Base-by-base conservation (phyloP, 2,888 invertebrate genomes). In the Stenodera caucasica region DNA sequence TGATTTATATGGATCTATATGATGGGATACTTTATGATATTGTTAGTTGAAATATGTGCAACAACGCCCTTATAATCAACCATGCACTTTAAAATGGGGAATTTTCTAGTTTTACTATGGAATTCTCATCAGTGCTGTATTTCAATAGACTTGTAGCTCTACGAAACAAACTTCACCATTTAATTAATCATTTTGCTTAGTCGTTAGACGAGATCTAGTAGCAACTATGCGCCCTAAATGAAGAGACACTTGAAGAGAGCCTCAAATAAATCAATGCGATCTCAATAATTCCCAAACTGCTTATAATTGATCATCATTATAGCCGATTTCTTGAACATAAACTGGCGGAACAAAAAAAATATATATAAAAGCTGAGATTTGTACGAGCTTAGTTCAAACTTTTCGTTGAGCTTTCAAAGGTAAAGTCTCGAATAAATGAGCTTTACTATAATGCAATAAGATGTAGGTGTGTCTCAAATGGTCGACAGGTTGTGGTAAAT, bases 41-140 rank as follows among this genome's bases (percentile, higher is more conserved):
- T 26, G 26, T 11, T 15, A 53, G 26, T 11, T 59, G 55, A 60
- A 54, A 32, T 60, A 60, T 60, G 59, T 60, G 57, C 60, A 60
- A 1, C 21, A 21, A 1, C 23, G n/a, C 23, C 40, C 45, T n/a
- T 23, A 6, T 23, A 45, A 45, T 45, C 9, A 45, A 45, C 3
- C 23, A 45, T 6, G 23, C 11, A 23, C 23, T 45, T 21, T 45
- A 45, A n/a, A 23, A 45, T 21, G 9, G 2, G 21, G 18, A 23
- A 45, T 18, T 4, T 9, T 8, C 18, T 3, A 18, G 21, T 11
- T 9, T 40, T 40, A 11, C 11, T 40, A 40, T 40, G 40, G 40
- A 40, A 40, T 40, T 40, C 45, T 23, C 45, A 45, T 45, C 23
- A 45, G 21, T n/a, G 23, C 23, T 23, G 23, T 45, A 45, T 45